phyloP scores from a whole-genome alignment of 2,113 vertebrate species.

The Coreoperca whiteheadi region DNA sequence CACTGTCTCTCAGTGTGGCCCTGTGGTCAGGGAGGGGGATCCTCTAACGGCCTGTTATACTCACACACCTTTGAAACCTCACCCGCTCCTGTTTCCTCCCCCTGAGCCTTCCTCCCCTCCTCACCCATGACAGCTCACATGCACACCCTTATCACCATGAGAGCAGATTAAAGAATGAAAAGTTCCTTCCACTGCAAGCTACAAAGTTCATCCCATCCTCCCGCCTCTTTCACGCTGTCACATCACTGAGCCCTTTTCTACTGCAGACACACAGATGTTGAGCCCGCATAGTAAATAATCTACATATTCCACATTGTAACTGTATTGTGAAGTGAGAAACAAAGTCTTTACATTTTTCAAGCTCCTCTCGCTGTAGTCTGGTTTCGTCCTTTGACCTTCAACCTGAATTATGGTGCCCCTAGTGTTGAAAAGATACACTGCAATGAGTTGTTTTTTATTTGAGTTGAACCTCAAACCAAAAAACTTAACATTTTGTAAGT shows the following conservation, averaged over 20 bases:
- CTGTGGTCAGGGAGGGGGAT: slow-evolving; percentile 80
- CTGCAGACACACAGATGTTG: not conserved
- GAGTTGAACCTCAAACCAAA: not conserved
- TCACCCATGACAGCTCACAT: slow-evolving; percentile 35
- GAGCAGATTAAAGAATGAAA: slow-evolving; percentile 51
- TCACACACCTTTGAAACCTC: slow-evolving; percentile 74
- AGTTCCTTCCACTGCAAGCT: slow-evolving; percentile 29
- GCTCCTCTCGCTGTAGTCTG: not conserved
- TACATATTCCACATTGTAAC: not conserved
- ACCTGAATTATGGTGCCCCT: slow-evolving; percentile 31
- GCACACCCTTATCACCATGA: slow-evolving; percentile 47
- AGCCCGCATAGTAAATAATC: not conserved
- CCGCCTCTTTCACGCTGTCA: not conserved
- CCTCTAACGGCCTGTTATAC: slow-evolving; percentile 79
- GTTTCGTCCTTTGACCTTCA: slow-evolving; percentile 64
- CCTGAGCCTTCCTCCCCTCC: slow-evolving; percentile 41
- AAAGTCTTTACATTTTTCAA: not conserved
- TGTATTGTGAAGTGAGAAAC: not conserved
- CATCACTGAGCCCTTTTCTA: not conserved
- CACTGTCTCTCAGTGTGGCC: slow-evolving; percentile 72
- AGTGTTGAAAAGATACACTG: slow-evolving; percentile 42
- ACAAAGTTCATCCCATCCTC: not conserved
- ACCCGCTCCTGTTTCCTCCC: slow-evolving; percentile 68
- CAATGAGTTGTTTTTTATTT: not conserved
- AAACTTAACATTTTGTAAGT: not conserved